Conservation (phyloP, 2,888 invertebrate genomes). For the Dorcus hopei region DNA sequence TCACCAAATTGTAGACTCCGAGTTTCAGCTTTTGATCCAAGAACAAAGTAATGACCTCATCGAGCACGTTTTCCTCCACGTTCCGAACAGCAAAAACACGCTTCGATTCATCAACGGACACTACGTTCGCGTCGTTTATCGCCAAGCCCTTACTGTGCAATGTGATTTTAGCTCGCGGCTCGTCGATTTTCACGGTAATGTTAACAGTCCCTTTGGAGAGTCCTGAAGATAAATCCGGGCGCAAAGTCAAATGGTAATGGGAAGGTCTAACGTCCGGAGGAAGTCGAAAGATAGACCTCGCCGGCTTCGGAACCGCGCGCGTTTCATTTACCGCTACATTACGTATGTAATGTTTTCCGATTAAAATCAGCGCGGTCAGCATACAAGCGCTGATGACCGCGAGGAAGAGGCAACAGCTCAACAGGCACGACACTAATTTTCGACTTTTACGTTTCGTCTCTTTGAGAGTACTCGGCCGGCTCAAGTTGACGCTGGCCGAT, state of each 20-base stretch:
- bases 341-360: slow-evolving; percentile 35
- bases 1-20: slow-evolving; percentile 56
- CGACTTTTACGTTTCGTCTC: not conserved
- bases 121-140: slow-evolving; percentile 32
- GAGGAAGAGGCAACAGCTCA: slow-evolving; percentile 44
- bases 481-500: too few relatives aligned
- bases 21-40: slow-evolving; percentile 32
- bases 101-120: slow-evolving; percentile 19
- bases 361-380: slow-evolving; percentile 41
- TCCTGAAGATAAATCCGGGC: slow-evolving; percentile 60
- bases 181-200: slow-evolving; percentile 22
- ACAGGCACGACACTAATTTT: slow-evolving; percentile 26
- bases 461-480: too few relatives aligned
- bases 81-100: slow-evolving; percentile 29
- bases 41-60: slow-evolving; percentile 37
- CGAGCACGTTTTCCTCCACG: slow-evolving; percentile 33
- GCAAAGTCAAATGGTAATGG: slow-evolving; percentile 61
- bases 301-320: not conserved
- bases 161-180: slow-evolving; percentile 28
- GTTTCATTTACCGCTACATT: not conserved
- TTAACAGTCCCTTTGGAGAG: slow-evolving; percentile 58
- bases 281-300: slow-evolving; percentile 44
- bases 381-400: slow-evolving; percentile 41
- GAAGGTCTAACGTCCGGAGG: slow-evolving; percentile 58
- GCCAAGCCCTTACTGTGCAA: slow-evolving; percentile 38